Evolutionary conservation across 2,888 invertebrate species (phyloP).

Genomic region (Callosobruchus maculatus): DNA sequence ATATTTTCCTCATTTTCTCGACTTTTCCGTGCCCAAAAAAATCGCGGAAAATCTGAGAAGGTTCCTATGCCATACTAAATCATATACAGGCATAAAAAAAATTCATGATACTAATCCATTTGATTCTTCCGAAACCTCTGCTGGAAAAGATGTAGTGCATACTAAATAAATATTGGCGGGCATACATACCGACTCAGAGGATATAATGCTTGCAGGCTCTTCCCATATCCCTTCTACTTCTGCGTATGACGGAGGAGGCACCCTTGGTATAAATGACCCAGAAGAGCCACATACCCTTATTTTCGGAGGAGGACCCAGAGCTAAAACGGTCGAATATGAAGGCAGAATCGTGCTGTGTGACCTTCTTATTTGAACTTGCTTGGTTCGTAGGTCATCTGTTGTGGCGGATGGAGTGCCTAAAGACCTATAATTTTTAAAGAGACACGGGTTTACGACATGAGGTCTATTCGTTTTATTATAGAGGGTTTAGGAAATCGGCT

Average conservation of each 20-base stretch:
- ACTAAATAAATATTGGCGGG: no score
- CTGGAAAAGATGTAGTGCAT: no score
- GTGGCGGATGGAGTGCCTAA: neutral
- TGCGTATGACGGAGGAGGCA: conserved; percentile 36
- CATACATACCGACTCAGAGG: conserved; percentile 15
- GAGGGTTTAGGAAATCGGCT: no score
- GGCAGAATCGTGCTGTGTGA: conserved; percentile 28
- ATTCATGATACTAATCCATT: no score
- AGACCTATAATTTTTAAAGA: neutral
- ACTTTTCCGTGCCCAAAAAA: no score
- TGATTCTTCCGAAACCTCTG: no score
- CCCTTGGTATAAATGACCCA: conserved; percentile 25
- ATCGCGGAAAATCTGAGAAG: no score
- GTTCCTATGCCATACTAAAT: no score
- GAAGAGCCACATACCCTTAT: conserved; percentile 11
- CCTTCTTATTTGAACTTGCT: neutral
- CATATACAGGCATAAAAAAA: no score
- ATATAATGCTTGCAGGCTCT: conserved; percentile 24
- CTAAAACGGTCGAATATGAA: conserved; percentile 41
- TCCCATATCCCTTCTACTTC: conserved; percentile 33
- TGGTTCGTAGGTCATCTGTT: neutral
- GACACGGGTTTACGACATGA: no score
- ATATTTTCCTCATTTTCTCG: no score
- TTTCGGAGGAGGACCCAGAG: conserved; percentile 7
- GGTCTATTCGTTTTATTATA: no score